Evolutionary conservation across 2,888 invertebrate genomes (phyloP).

Genomic region (Hyppa rectilinea): DNA sequence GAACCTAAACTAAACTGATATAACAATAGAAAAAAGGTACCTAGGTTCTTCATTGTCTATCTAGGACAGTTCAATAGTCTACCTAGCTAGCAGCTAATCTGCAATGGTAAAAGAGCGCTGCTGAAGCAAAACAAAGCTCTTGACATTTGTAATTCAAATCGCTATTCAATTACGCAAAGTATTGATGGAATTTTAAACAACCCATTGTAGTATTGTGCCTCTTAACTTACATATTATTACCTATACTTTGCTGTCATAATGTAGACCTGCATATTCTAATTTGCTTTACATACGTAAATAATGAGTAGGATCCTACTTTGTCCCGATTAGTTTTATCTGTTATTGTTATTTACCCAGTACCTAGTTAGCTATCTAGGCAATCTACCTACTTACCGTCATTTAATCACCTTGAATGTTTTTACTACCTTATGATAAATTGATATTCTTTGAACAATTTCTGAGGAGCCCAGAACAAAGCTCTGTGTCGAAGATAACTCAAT

Average conservation of each 20-base stretch:
- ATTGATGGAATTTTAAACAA: slow-evolving; percentile 42
- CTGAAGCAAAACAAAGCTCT: slow-evolving; percentile 25
- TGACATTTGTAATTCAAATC: slow-evolving; percentile 54
- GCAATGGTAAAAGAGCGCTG: slow-evolving; percentile 42
- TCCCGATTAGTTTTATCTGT: neutral
- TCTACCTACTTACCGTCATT: neutral
- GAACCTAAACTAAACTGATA: too few relatives aligned
- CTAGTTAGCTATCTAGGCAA: neutral
- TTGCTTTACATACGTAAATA: neutral
- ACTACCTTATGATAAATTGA: too few relatives aligned
- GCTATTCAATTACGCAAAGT: slow-evolving; percentile 23
- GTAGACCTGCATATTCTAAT: slow-evolving; percentile 4
- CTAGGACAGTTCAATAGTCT: slow-evolving; percentile 22
- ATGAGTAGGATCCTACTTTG: neutral
- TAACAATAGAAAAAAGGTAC: neutral
- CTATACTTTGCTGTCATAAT: slow-evolving; percentile 3
- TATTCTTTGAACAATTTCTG: neutral
- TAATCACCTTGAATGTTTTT: neutral
- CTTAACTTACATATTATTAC: neutral
- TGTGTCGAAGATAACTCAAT: too few relatives aligned
- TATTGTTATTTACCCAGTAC: neutral
- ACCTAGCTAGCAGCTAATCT: slow-evolving; percentile 26
- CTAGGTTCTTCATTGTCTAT: neutral
- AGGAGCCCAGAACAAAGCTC: neutral
- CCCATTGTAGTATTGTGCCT: slow-evolving; percentile 28